These are phyloP conservation scores for Poliocrania exsul DNA, from an alignment of 2,797 vertebrate species.

Conservation along the genomic window DNA sequence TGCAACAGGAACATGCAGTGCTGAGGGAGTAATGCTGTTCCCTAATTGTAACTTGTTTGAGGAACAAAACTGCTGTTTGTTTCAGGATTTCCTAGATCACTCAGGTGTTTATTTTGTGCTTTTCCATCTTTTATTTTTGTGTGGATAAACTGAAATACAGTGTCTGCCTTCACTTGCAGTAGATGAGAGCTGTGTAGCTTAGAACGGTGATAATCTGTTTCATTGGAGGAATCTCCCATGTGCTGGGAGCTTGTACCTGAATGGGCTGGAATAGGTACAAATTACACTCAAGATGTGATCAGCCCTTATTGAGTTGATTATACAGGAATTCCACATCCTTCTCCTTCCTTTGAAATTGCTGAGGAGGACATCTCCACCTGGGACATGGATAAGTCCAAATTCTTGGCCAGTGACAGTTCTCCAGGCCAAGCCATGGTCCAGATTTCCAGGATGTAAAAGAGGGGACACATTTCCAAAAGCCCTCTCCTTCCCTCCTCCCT, in stretches of 20 bases:
- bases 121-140: not conserved
- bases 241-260: not conserved
- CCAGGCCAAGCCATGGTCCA: accelerated
- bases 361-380: not conserved
- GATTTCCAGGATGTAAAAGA: not conserved
- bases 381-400: too few relatives aligned
- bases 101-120: not conserved
- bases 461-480: not conserved
- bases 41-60: not conserved
- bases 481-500: not conserved
- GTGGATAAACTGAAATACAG: not conserved
- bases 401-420: not conserved
- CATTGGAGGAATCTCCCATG: accelerated
- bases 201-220: not conserved
- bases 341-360: not conserved
- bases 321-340: not conserved
- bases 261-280: not conserved
- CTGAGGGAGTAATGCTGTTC: not conserved
- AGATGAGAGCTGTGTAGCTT: not conserved
- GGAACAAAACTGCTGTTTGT: constrained; percentile 23
- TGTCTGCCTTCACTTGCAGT: not conserved
- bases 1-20: not conserved
- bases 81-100: not conserved
- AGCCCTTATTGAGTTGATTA: not conserved
- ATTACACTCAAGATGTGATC: not conserved